A percentile compares a stretch with the other conserved stretches of the same genome.
phyloP scores from a whole-genome alignment of 2,113 vertebrate species.

The Chunga burmeisteri region DNA sequence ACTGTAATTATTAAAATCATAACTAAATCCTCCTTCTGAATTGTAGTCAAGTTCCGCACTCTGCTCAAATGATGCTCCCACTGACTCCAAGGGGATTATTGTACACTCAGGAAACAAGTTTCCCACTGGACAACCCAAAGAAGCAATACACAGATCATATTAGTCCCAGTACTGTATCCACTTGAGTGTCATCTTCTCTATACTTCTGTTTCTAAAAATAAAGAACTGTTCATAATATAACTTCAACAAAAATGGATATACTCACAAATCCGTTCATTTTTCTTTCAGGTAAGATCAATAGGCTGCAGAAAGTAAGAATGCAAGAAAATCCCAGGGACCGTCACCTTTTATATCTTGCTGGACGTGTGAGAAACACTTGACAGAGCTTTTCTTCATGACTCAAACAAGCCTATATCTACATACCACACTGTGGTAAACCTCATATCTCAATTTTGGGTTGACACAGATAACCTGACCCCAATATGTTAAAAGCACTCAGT shows the following conservation, averaged over 20 bases:
- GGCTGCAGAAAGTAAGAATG: background rate
- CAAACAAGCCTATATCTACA: constrained; percentile 22
- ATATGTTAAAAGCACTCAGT: constrained; percentile 25
- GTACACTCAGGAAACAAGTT: background rate
- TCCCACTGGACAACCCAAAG: background rate
- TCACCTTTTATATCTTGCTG: constrained; percentile 68
- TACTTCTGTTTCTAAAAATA: background rate
- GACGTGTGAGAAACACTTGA: constrained; percentile 55
- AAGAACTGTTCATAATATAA: background rate
- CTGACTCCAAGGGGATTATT: background rate
- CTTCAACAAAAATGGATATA: constrained; percentile 18
- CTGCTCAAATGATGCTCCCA: background rate
- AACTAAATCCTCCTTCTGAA: background rate
- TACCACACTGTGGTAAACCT: constrained; percentile 54
- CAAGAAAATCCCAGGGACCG: background rate
- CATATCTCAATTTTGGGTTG: constrained; percentile 63
- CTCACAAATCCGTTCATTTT: constrained; percentile 76
- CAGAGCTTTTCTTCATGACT: constrained; percentile 13
- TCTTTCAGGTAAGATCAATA: background rate
- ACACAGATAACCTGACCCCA: constrained; percentile 16
- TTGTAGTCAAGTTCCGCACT: background rate
- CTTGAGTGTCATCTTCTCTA: background rate
- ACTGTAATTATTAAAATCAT: background rate
- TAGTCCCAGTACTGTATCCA: background rate
- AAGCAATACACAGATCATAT: background rate